Conservation (phyloP, 2,888 invertebrate genomes). For the Lithodes maja region DNA sequence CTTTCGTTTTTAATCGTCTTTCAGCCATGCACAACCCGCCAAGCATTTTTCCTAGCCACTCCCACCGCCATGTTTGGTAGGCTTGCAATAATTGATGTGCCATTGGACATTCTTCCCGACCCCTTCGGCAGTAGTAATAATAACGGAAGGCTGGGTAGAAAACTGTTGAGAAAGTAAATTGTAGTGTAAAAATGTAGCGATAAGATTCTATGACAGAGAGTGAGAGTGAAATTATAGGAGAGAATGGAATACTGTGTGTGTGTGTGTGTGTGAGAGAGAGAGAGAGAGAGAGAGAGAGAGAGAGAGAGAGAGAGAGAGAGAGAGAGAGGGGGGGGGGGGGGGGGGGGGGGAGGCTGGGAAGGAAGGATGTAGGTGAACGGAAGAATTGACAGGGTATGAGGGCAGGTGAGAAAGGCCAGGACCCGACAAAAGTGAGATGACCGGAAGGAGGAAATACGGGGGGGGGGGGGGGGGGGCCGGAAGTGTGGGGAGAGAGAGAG, state of each 20-base stretch:
- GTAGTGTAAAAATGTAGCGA: too few species aligned
- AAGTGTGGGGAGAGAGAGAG: not conserved
- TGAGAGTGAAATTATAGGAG: too few species aligned
- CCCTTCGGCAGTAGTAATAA: too few species aligned
- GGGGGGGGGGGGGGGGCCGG: not conserved
- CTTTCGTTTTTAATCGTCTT: too few species aligned
- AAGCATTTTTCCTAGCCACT: too few species aligned
- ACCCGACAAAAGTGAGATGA: not conserved
- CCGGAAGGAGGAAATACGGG: not conserved
- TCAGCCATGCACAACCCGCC: too few species aligned
- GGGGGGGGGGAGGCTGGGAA: not conserved
- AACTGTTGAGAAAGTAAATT: too few species aligned
- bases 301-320: not conserved
- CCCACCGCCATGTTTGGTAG: too few species aligned
- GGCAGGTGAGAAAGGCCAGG: not conserved
- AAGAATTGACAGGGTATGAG: not conserved
- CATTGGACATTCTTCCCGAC: too few species aligned
- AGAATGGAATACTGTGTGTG: not conserved
- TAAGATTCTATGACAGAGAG: too few species aligned
- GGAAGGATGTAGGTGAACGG: not conserved
- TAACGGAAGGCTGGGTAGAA: too few species aligned
- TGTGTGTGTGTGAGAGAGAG: slow-evolving; percentile 22
- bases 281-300: slow-evolving; percentile 3
- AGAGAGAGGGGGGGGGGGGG: not conserved
- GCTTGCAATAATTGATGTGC: too few species aligned